phyloP scores from a whole-genome alignment of 2,113 vertebrate genomes.

The Gadus chalcogrammus region DNA sequence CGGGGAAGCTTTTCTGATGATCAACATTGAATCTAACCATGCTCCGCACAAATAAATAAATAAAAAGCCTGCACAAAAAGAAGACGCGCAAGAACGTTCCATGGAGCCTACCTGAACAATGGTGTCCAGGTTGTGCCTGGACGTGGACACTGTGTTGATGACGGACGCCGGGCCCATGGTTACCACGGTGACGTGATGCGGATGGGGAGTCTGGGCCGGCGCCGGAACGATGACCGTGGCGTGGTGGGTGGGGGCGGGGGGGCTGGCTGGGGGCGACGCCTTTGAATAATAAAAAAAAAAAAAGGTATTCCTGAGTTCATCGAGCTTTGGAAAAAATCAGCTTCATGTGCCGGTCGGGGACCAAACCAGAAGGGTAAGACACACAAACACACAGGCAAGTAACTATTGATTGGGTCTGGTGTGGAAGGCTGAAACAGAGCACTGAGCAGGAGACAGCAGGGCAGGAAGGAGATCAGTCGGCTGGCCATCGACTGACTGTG shows the following conservation, averaged over 20 bases:
- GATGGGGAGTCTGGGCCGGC: constrained; percentile 73
- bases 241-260: constrained; percentile 90
- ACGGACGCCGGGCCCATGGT: constrained; percentile 93
- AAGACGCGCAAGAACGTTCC: neutral
- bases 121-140: constrained; percentile 97
- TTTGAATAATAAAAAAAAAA: constrained; percentile 42
- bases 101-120: constrained; percentile 88
- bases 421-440: constrained; percentile 33
- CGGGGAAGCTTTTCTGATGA: no score
- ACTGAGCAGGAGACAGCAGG: constrained; percentile 18
- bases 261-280: constrained; percentile 80
- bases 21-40: no score
- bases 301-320: neutral
- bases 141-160: constrained; percentile 94
- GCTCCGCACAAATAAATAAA: no score
- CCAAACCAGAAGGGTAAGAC: neutral
- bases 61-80: no score
- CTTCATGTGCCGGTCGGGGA: neutral
- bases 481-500: constrained; percentile 15
- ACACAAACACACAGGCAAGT: neutral
- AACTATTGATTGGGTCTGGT: no score
- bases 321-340: neutral
- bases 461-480: constrained; percentile 14
- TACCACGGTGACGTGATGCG: constrained; percentile 95
- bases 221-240: constrained; percentile 96